Evolutionary conservation across 92 coral and sea anemone species (phyloP).

Genomic region (Palythoa grandiflora): DNA sequence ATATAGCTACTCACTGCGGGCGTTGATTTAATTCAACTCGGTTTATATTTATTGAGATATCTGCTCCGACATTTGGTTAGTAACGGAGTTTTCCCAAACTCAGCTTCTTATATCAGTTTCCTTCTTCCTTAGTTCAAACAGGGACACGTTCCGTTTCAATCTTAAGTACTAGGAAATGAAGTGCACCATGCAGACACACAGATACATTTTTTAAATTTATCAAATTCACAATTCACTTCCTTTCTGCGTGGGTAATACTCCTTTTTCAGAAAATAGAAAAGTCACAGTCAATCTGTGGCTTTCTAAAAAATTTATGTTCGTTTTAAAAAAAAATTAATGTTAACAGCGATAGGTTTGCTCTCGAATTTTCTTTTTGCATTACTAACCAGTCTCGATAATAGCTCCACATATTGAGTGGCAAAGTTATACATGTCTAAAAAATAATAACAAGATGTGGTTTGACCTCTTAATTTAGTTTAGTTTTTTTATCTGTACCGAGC

Average conservation of each 20-base stretch:
- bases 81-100: slow-evolving; percentile 19
- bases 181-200: background rate
- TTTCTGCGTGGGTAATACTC: slow-evolving; percentile 33
- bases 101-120: background rate
- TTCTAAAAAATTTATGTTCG: slow-evolving; percentile 34
- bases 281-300: slow-evolving; percentile 34
- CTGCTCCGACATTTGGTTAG: slow-evolving; percentile 4
- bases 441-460: background rate
- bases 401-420: background rate
- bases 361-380: background rate
- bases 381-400: background rate
- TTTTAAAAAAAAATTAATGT: slow-evolving; percentile 32
- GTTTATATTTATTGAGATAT: slow-evolving; percentile 4
- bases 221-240: slow-evolving; percentile 4
- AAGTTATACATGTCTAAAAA: no score
- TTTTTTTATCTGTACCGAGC: no score
- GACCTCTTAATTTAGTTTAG: no score
- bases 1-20: background rate
- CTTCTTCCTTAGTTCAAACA: background rate
- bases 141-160: background rate
- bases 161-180: background rate
- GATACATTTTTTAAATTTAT: background rate
- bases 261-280: slow-evolving; percentile 7
- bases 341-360: background rate
- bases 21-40: slow-evolving; percentile 1